Base-by-base conservation (phyloP, 1,140 invertebrate species). In the Drosophila nebulosa region DNA sequence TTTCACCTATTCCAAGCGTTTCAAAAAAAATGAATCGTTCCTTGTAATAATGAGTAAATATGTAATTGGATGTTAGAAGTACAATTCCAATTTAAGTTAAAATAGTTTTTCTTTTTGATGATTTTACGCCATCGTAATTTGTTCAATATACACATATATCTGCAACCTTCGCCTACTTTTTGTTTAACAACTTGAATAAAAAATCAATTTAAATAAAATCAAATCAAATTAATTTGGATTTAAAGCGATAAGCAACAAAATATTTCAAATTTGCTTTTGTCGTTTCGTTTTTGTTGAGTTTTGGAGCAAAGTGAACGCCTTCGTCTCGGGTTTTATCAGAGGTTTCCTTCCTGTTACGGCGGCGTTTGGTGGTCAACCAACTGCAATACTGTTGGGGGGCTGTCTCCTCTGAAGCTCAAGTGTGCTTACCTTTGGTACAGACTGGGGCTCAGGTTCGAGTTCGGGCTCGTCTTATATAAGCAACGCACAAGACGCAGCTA, bases 111-210 rank as follows among this genome's bases (percentile, higher is more conserved):
- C 50, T 14, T 52, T 26, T 46, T 3, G 1, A 16, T 46, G 16
- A 46, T 21, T 46, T 46, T 3, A 21, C 10, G 7, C 18, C 14
- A 46, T 10, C 9, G 39, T 46, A 46, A 21, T 46, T 46, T 21
- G 10, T 32, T 9, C 3, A n/a, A 4, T 24, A 39, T 32, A 32
- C 6, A 16, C 9, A 46, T 10, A 14, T 30, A n/a, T 36, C 14
- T 36, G 7, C 56, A 69, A 73, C 74, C 74, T 78, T 78, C 64
- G 74, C 74, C 76, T 73, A 76, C 51, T 72, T 76, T 78, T 21
- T 5, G 21, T 18, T 58, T 46, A 1, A 26, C n/a, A 57, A 42
- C n/a, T 22, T 55, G 51, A 22, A 24, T 14, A 24, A 14, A 10
- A n/a, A 9, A 50, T 51, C 36, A 27, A 51, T 60, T 35, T 50